phyloP scores from a whole-genome alignment of 1,140 invertebrate species.

The Papilio dardanus region DNA sequence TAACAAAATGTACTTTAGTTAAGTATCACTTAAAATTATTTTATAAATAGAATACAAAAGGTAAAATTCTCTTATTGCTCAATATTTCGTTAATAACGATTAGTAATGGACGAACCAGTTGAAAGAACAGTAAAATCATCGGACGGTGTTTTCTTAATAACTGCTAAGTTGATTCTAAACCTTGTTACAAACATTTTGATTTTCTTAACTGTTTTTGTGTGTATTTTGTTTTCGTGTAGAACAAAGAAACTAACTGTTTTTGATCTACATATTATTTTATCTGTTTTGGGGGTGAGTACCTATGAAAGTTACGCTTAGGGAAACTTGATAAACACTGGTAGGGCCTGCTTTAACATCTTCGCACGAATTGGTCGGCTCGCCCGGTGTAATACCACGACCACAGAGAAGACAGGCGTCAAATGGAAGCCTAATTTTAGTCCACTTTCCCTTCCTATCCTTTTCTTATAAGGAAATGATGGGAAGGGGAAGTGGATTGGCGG shows the following conservation, averaged over 20 bases:
- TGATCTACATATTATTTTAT: conserved; percentile 48
- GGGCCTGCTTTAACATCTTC: no score
- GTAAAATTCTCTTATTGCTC: not conserved
- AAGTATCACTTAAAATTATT: conserved; percentile 14
- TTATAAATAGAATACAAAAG: conserved; percentile 22
- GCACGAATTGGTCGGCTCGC: no score
- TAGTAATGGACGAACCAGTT: not conserved
- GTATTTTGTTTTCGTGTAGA: conserved; percentile 42
- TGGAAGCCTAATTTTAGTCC: no score
- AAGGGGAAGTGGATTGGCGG: no score
- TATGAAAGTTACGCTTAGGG: no score
- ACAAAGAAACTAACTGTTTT: conserved; percentile 31
- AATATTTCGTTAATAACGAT: not conserved
- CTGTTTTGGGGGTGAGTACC: conserved; percentile 55
- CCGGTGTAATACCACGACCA: no score
- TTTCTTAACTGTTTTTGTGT: conserved; percentile 42
- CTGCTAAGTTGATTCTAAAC: conserved; percentile 33
- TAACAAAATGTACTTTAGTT: not conserved
- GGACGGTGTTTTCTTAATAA: conserved; percentile 7
- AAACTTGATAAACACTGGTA: no score
- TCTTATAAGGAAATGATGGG: no score
- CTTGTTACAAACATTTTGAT: conserved; percentile 43
- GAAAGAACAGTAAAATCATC: not conserved
- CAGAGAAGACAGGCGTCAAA: no score
- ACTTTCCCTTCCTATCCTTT: no score